phyloP scores from a whole-genome alignment of 2,113 vertebrate genomes.

The Carettochelys insculpta region DNA sequence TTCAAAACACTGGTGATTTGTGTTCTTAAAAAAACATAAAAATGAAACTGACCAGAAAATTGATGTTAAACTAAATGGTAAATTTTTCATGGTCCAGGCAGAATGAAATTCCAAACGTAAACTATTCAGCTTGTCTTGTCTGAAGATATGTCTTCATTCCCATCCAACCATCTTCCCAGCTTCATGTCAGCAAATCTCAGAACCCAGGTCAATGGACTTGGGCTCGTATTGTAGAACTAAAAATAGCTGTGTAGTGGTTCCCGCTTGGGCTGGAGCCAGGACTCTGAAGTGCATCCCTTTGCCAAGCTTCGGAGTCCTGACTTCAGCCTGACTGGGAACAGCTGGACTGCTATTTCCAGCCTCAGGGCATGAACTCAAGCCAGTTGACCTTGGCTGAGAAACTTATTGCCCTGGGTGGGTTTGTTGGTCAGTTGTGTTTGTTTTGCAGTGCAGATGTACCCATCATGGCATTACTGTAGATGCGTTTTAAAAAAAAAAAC shows the following conservation, averaged over 20 bases:
- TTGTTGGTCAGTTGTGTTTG: not conserved
- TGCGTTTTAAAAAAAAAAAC: too few species aligned
- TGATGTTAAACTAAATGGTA: not conserved
- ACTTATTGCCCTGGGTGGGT: not conserved
- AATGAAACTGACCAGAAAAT: not conserved
- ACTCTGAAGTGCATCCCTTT: not conserved
- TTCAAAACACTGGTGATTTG: not conserved
- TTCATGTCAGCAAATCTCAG: not conserved
- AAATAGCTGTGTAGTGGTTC: not conserved
- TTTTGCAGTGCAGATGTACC: not conserved
- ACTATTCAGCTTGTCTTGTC: not conserved
- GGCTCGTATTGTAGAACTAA: not conserved
- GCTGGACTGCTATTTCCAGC: not conserved
- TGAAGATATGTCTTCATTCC: not conserved
- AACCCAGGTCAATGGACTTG: not conserved
- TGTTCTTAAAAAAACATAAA: not conserved
- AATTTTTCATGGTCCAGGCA: not conserved
- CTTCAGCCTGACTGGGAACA: not conserved
- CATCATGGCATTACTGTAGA: not conserved
- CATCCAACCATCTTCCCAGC: too few species aligned
- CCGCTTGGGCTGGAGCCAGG: too few species aligned
- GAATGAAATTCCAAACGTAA: not conserved
- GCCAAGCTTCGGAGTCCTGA: not conserved
- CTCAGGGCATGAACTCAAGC: not conserved
- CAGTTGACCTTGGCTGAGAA: not conserved